phyloP scores from a whole-genome alignment of 2,113 vertebrate species.

The Aplodontia rufa region DNA sequence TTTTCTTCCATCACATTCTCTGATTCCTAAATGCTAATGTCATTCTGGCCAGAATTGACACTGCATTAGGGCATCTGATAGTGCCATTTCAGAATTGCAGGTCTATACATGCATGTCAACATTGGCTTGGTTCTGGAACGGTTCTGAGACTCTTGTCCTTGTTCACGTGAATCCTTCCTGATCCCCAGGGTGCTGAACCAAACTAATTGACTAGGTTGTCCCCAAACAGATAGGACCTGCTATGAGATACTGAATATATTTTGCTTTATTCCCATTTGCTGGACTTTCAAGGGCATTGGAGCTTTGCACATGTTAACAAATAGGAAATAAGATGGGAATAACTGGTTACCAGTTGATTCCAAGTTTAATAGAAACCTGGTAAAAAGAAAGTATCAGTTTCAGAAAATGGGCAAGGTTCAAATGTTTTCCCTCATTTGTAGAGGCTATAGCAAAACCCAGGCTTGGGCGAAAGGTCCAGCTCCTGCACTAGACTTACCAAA shows the following conservation, averaged over 20 bases:
- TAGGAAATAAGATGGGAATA: background rate
- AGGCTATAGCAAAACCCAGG: too few relatives aligned
- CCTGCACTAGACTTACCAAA: too few relatives aligned
- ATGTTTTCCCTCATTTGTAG: too few relatives aligned
- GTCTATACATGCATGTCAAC: background rate
- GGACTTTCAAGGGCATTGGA: background rate
- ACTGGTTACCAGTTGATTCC: background rate
- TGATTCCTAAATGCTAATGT: background rate
- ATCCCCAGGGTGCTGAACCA: background rate
- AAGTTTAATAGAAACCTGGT: background rate
- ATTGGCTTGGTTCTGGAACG: background rate
- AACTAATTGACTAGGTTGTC: background rate
- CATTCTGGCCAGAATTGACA: background rate
- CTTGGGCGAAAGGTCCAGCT: too few relatives aligned
- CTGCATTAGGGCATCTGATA: background rate
- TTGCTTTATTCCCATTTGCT: background rate
- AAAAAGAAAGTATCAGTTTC: background rate
- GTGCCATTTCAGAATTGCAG: background rate
- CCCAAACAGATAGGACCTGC: background rate
- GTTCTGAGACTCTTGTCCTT: background rate
- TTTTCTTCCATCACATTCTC: slow-evolving; percentile 2
- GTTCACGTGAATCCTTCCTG: background rate
- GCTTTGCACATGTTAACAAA: background rate
- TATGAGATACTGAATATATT: background rate
- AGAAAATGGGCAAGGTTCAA: background rate